phyloP scores from a whole-genome alignment of 2,113 vertebrate species.

The Regulus satrapa region DNA sequence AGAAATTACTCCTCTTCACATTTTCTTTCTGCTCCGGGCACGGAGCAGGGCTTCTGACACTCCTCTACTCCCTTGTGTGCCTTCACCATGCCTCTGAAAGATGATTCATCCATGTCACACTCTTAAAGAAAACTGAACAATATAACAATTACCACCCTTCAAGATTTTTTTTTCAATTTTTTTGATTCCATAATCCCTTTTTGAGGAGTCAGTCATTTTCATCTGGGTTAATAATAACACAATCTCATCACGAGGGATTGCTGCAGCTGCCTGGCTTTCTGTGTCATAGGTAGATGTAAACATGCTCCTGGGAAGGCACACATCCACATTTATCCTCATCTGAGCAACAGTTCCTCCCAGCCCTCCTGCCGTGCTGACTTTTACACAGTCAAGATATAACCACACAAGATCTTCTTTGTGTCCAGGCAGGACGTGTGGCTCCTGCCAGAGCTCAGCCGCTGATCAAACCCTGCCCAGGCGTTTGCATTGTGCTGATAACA shows the following conservation, averaged over 20 bases:
- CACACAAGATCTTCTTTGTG: neutral
- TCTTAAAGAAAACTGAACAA: neutral
- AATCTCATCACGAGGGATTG: rapidly evolving
- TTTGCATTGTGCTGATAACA: slow-evolving; percentile 58
- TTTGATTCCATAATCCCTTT: neutral
- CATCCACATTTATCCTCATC: neutral
- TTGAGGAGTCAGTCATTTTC: neutral
- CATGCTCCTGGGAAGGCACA: neutral
- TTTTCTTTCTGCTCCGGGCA: neutral
- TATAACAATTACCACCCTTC: neutral
- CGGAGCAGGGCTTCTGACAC: neutral
- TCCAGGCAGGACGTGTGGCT: neutral
- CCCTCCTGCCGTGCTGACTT: neutral
- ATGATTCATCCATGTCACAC: neutral
- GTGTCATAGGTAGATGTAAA: neutral
- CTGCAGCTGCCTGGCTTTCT: neutral
- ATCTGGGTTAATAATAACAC: neutral
- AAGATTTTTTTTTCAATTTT: neutral
- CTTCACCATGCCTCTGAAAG: neutral
- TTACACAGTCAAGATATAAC: neutral
- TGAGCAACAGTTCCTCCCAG: neutral
- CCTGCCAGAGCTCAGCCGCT: neutral
- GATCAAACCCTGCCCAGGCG: neutral
- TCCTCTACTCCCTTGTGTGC: neutral
- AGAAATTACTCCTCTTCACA: neutral